Conservation (phyloP, 2,113 vertebrate species). For the Dermatemys mawii region DNA sequence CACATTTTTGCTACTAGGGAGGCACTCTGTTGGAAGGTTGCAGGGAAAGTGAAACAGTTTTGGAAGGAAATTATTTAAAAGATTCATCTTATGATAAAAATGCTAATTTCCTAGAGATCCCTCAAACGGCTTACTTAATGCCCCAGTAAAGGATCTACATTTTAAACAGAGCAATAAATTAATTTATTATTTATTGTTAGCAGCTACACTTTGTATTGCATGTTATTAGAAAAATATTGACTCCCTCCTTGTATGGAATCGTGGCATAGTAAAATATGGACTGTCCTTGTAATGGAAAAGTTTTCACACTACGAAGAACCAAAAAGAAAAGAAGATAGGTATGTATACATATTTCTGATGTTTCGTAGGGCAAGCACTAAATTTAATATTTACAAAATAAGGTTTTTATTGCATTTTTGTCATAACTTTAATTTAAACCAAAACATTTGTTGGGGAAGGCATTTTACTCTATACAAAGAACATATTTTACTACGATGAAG, state of each 20-base stretch:
- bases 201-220: neutral
- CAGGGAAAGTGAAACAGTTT: neutral
- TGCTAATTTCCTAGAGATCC: neutral
- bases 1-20: neutral
- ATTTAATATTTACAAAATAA: neutral
- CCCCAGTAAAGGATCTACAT: neutral
- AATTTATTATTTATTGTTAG: neutral
- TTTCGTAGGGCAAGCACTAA: neutral
- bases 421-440: conserved; percentile 6
- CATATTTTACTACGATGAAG: neutral
- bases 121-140: no score
- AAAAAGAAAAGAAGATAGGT: neutral
- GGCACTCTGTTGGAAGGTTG: neutral
- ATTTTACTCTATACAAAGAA: neutral
- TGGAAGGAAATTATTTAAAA: neutral
- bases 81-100: neutral
- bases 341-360: neutral
- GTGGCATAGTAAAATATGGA: neutral
- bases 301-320: neutral
- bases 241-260: neutral
- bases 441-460: neutral
- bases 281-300: neutral
- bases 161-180: neutral
- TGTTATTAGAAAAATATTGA: neutral
- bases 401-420: conserved; percentile 7